phyloP scores from a whole-genome alignment of 2,888 invertebrate genomes.

The Melinaea menophilus region DNA sequence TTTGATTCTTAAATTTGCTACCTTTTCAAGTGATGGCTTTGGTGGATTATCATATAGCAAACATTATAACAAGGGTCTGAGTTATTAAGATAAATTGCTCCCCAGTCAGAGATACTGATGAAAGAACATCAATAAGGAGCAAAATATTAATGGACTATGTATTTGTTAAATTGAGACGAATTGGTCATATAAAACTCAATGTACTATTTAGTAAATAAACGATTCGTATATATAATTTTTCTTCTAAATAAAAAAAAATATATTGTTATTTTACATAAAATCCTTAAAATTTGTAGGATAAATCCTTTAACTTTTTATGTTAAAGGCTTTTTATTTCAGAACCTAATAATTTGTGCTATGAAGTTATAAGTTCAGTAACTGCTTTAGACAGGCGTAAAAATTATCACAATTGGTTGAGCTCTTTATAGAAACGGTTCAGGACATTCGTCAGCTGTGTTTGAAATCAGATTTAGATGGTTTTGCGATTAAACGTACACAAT shows the following conservation, averaged over 20 bases:
- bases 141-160: neutral
- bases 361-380: neutral
- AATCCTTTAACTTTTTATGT: no score
- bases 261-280: no score
- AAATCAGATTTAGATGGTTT: neutral
- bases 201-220: no score
- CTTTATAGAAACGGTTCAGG: no score
- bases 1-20: slow-evolving; percentile 3
- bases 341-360: no score
- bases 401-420: neutral
- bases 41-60: slow-evolving; percentile 1
- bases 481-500: no score
- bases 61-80: neutral
- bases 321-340: no score
- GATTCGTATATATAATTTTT: no score
- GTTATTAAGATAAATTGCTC: slow-evolving; percentile 9
- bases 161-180: neutral
- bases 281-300: no score
- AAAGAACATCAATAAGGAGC: neutral
- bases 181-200: no score
- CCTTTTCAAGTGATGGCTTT: slow-evolving; percentile 6
- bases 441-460: neutral
- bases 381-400: slow-evolving; percentile 3
- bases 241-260: no score
- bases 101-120: neutral